Evolutionary conservation across 2,888 invertebrate genomes (phyloP).

Genomic region (Noctua comes): DNA sequence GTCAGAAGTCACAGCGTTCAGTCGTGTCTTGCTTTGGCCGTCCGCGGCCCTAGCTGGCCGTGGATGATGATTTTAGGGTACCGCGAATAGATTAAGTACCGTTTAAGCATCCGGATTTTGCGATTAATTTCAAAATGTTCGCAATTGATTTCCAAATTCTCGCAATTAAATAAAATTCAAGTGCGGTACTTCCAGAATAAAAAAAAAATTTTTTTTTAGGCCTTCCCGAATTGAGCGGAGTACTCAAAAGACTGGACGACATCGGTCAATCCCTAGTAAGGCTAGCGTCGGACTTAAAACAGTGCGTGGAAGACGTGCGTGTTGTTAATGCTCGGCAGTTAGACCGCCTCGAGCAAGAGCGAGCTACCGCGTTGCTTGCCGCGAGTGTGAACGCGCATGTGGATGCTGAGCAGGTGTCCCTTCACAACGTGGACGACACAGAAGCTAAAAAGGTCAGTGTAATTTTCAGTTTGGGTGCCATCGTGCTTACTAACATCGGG

Average conservation of each 20-base stretch:
- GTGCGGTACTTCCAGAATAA: background rate
- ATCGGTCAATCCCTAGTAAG: conserved; percentile 92
- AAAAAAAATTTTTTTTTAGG: conserved; percentile 64
- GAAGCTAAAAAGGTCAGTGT: conserved; percentile 93
- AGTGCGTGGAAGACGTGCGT: conserved; percentile 93
- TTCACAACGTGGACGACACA: conserved; percentile 90
- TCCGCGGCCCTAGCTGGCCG: conserved; percentile 42
- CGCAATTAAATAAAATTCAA: background rate
- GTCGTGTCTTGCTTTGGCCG: conserved; percentile 22
- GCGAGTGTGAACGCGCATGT: conserved; percentile 92
- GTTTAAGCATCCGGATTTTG: background rate
- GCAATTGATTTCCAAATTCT: background rate
- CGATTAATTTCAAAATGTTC: background rate
- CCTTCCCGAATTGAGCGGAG: conserved; percentile 81
- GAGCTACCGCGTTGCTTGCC: conserved; percentile 92
- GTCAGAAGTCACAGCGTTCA: conserved; percentile 4
- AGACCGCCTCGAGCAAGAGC: conserved; percentile 91
- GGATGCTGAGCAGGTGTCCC: conserved; percentile 86
- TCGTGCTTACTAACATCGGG: conserved; percentile 13
- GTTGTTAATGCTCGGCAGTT: conserved; percentile 92
- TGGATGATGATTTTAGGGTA: conserved; percentile 17
- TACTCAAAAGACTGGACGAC: conserved; percentile 92
- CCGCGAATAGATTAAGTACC: background rate
- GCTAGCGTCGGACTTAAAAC: conserved; percentile 92
- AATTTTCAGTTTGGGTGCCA: background rate